Base-by-base conservation (phyloP, 2,113 vertebrate species). In the Pachypanchax playfairii region DNA sequence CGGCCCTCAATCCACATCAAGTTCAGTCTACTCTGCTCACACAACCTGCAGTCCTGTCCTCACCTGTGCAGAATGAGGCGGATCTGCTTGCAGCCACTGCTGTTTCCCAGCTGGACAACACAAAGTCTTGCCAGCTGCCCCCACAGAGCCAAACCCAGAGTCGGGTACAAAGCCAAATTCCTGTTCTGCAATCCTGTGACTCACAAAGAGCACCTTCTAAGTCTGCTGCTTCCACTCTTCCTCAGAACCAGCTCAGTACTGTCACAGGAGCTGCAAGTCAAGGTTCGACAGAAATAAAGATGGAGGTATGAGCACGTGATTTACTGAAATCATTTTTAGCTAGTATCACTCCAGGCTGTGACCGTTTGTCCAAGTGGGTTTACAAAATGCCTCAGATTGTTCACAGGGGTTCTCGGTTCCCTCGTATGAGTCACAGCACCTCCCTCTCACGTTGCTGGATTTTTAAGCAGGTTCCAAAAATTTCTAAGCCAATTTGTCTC, bases 151-250 rank as follows among this genome's bases (percentile, higher is more conserved):
- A 66, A 26, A 20, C 8, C n/a, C 78, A 86, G 65, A 75, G 59
- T 73, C 75, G 60, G 50, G 38, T 71, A 52, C 81, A 72, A 67
- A 70, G 69, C 81, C 84, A 82, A 60, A 89, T 93, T 67, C 76
- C 88, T 38, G 15, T 88, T 76, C 61, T 89, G 33, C 93, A 91
- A 75, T 55, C 85, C 29, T 85, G 83, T 3, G 83, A 92, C 70
- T 90, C 88, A 59, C 88, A 92, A 65, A 85, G 82, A 74, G 56
- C 83, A 1, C 83, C 85, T 18, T 85, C 89, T 12, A 75, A 67
- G 0, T 75, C 87, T 26, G 75, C 28, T 13, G 17, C 48, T 65
- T 79, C 66, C 38, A 44, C 80, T 13, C 82, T 91, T 70, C 91
- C 83, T 69, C 92, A 93, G 73, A 83, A 83, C 15, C 51, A 79